phyloP scores from a whole-genome alignment of 2,113 vertebrate species.

The Microtus montanus region DNA sequence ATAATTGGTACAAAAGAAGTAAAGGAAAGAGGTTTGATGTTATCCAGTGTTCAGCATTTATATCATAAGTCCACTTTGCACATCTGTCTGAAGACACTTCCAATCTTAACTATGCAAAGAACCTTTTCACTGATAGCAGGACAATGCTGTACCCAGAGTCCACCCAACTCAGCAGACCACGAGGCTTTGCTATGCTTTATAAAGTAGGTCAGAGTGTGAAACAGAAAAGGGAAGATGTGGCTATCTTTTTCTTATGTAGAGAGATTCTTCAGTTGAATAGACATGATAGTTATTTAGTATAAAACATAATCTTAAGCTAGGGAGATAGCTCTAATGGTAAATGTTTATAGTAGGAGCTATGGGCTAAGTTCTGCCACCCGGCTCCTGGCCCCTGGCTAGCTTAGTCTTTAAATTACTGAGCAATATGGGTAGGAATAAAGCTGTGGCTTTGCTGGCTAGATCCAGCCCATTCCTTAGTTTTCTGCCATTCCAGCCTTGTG shows the following conservation, averaged over 20 bases:
- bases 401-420: too few species aligned
- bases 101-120: neutral
- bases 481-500: too few species aligned
- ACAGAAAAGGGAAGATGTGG: neutral
- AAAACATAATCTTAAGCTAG: neutral
- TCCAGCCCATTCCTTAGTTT: too few species aligned
- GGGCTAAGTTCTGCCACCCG: fast-evolving
- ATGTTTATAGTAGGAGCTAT: neutral
- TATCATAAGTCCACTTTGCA: neutral
- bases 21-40: neutral
- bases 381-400: too few species aligned
- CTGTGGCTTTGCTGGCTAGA: too few species aligned
- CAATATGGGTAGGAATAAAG: too few species aligned
- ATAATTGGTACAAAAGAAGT: neutral
- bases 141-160: neutral
- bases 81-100: neutral
- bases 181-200: neutral
- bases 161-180: neutral
- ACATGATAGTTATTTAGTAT: neutral
- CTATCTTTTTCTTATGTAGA: neutral
- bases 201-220: neutral
- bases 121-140: neutral
- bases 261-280: neutral
- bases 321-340: neutral
- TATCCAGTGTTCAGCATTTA: neutral